Conservation (phyloP, 2,888 invertebrate species). For the Tachina grossa region DNA sequence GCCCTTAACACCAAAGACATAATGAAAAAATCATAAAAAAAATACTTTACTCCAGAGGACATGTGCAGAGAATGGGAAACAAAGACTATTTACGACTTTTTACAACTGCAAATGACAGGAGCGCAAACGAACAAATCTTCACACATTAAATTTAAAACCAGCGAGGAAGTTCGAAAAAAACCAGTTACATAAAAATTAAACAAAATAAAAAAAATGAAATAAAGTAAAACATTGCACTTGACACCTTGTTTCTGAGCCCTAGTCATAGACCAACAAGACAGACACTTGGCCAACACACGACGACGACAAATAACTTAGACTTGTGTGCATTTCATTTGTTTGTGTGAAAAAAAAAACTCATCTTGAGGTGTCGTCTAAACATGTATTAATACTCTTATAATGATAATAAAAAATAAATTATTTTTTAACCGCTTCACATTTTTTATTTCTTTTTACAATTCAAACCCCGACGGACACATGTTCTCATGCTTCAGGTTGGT, state of each 20-base stretch:
- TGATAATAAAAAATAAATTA: slow-evolving; percentile 29
- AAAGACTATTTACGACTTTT: slow-evolving; percentile 60
- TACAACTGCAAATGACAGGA: slow-evolving; percentile 45
- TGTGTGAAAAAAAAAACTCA: slow-evolving; percentile 15
- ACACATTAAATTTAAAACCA: slow-evolving; percentile 56
- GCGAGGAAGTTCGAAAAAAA: slow-evolving; percentile 29
- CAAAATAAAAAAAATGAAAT: not conserved
- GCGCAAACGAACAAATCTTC: slow-evolving; percentile 41
- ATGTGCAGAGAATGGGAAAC: slow-evolving; percentile 33
- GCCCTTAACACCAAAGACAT: not conserved
- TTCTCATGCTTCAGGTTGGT: slow-evolving; percentile 18
- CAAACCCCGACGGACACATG: not conserved
- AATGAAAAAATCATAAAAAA: slow-evolving; percentile 3
- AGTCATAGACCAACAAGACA: not conserved
- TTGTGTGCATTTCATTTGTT: not conserved
- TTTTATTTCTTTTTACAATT: not conserved
- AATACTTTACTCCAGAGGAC: slow-evolving; percentile 32
- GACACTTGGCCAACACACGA: not conserved
- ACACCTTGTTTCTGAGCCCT: slow-evolving; percentile 52
- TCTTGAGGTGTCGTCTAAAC: slow-evolving; percentile 67
- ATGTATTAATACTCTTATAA: slow-evolving; percentile 44
- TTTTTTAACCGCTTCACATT: slow-evolving; percentile 8
- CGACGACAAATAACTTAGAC: slow-evolving; percentile 5
- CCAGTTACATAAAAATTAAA: slow-evolving; percentile 33
- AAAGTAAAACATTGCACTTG: slow-evolving; percentile 32